Evolutionary conservation across 2,888 invertebrate genomes (phyloP), one percentile per base, ranked within the genome.

Genomic region (Plebejus anna): DNA sequence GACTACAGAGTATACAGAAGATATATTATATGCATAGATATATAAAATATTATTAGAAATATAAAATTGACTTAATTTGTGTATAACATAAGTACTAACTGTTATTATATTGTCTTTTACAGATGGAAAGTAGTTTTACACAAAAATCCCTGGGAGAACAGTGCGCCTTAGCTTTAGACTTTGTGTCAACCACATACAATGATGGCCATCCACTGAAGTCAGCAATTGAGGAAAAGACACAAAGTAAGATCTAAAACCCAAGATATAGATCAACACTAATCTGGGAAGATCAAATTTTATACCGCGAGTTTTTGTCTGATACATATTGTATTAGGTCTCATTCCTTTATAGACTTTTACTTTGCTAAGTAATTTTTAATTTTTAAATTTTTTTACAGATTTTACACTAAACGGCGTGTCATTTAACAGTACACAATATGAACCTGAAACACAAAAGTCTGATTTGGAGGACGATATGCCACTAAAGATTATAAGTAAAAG

Each of bases 171-270:
- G 72, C 73, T 32, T 73, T 73, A 55, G 55, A 73, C 13, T 73
- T 73, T 55, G 73, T 73, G n/a, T 73, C 73, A 11, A 55, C 73
- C 28, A 28, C 55, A 13, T 73, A 73, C 7, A 73, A 55, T 55
- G 55, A 73, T 51, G 72, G 22, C 9, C 9, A 32, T 42, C 72
- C 22, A 72, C 47, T 16, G 32, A 13, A 66, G 13, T 9, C 13
- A 16, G 32, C 32, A 32, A 66, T 4, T 4, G 66, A 66, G 13
- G 36, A 66, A 13, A 32, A 36, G 1, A 66, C 66, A 36, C 32
- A 32, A 13, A 66, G 66, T 66, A 66, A 66, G 66, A 4, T 11
- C 47, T 28, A 61, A 61, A 7, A 42, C 42, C 47, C 9, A 47
- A 11, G 47, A 2, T 47, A 22, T 22, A 22, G 22, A 22, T 22